Percentiles rank a stretch among this genome's conserved stretches.
phyloP scores from a whole-genome alignment of 2,888 invertebrate genomes.

The Aphodius granarius region DNA sequence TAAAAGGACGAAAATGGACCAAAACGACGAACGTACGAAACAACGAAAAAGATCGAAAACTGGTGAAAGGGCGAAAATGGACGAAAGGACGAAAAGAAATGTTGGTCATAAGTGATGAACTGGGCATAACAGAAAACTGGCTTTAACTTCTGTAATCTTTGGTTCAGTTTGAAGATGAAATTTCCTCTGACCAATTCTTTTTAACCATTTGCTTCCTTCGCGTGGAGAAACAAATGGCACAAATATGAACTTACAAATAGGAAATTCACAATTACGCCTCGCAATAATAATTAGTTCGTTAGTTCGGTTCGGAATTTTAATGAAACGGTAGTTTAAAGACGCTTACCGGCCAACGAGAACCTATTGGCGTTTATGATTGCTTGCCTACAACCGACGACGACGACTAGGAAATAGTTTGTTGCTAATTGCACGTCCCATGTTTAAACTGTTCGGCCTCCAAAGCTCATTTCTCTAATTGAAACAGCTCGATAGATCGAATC shows the following conservation, averaged over 20 bases:
- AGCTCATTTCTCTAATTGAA: neutral
- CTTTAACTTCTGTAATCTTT: too few relatives aligned
- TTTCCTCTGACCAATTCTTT: too few relatives aligned
- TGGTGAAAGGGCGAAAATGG: too few relatives aligned
- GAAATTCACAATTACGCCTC: neutral
- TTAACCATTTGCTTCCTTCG: too few relatives aligned
- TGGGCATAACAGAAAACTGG: too few relatives aligned
- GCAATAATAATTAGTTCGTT: neutral
- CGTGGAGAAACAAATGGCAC: neutral
- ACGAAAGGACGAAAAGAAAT: too few relatives aligned
- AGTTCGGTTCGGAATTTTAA: neutral
- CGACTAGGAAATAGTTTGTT: neutral
- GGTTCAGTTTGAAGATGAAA: too few relatives aligned
- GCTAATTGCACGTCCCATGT: neutral
- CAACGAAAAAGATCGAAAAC: too few relatives aligned
- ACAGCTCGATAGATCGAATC: neutral
- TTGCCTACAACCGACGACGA: neutral
- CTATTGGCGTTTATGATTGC: neutral
- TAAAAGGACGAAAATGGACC: too few relatives aligned
- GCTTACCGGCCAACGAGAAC: neutral
- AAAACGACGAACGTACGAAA: too few relatives aligned
- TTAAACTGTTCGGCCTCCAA: neutral
- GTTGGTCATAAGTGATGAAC: too few relatives aligned
- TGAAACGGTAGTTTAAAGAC: neutral
- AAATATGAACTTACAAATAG: too few relatives aligned